Percentiles rank a stretch among this genome's conserved stretches.
phyloP scores from a whole-genome alignment of 2,113 vertebrate genomes.

The Promerops cafer region DNA sequence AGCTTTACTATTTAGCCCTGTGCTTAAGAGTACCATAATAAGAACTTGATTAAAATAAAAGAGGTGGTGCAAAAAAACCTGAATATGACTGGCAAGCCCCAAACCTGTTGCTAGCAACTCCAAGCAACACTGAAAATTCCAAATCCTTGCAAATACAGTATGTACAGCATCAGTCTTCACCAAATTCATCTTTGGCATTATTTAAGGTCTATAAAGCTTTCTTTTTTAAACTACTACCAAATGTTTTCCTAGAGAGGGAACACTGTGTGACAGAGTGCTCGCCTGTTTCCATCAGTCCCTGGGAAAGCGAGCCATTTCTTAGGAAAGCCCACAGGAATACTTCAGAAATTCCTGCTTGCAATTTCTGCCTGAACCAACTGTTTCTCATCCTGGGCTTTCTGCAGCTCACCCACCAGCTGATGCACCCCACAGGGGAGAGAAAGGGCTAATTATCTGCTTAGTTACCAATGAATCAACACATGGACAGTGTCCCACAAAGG shows the following conservation, averaged over 20 bases:
- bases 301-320: slow-evolving; percentile 15
- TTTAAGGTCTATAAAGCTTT: slow-evolving; percentile 19
- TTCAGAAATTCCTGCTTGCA: not conserved
- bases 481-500: not conserved
- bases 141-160: not conserved
- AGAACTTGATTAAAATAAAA: not conserved
- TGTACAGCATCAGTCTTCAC: not conserved
- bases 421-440: not conserved
- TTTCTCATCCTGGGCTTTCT: not conserved
- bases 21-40: not conserved
- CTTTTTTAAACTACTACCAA: slow-evolving; percentile 49
- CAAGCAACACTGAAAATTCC: not conserved
- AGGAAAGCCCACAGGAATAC: slow-evolving; percentile 40
- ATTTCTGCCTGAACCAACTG: not conserved
- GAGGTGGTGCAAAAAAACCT: not conserved
- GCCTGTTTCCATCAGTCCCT: not conserved
- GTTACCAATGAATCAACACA: not conserved
- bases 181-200: not conserved
- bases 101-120: not conserved
- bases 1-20: not conserved
- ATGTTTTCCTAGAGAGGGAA: slow-evolving; percentile 56
- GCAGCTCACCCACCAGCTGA: not conserved
- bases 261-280: not conserved
- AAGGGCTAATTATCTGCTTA: not conserved
- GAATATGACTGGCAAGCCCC: not conserved